A percentile compares a stretch with the other conserved stretches of the same genome.
Evolutionary conservation across 2,113 vertebrate genomes (phyloP).

Genomic region (Actinemys pallida): DNA sequence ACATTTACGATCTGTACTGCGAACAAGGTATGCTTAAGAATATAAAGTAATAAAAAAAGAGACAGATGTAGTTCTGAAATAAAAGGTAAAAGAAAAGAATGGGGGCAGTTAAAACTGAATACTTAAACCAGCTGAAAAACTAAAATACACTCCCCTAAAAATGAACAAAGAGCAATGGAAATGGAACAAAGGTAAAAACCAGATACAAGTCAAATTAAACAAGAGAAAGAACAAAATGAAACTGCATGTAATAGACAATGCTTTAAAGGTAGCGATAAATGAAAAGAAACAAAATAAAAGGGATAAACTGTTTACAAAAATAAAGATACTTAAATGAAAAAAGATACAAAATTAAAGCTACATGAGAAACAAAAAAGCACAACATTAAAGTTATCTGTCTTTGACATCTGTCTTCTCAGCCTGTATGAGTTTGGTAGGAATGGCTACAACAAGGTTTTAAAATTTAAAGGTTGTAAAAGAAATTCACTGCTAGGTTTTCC

Average conservation of each 20-base stretch:
- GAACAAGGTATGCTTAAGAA: not conserved
- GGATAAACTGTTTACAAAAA: not conserved
- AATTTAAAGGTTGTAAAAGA: constrained; percentile 27
- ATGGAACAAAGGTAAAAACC: not conserved
- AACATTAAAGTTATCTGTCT: constrained; percentile 26
- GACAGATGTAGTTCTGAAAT: not conserved
- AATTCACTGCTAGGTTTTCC: constrained; percentile 41
- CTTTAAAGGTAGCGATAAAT: not conserved
- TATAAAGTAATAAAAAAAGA: not conserved
- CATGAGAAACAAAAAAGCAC: not conserved
- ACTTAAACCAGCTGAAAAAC: not conserved
- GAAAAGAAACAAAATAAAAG: constrained; percentile 2
- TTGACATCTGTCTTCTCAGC: not conserved
- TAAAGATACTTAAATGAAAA: not conserved
- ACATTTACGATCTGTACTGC: not conserved
- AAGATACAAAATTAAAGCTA: not conserved
- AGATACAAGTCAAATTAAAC: not conserved
- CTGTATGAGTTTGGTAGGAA: constrained; percentile 32
- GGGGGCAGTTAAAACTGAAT: not conserved
- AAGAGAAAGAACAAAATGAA: not conserved
- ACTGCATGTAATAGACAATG: not conserved
- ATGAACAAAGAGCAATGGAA: not conserved
- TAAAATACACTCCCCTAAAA: not conserved
- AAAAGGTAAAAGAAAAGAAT: not conserved
- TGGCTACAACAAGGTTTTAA: constrained; percentile 42